Evolutionary conservation across 2,888 invertebrate species (phyloP), one percentile per base, ranked within the genome.

Genomic region (Acheta domesticus): DNA sequence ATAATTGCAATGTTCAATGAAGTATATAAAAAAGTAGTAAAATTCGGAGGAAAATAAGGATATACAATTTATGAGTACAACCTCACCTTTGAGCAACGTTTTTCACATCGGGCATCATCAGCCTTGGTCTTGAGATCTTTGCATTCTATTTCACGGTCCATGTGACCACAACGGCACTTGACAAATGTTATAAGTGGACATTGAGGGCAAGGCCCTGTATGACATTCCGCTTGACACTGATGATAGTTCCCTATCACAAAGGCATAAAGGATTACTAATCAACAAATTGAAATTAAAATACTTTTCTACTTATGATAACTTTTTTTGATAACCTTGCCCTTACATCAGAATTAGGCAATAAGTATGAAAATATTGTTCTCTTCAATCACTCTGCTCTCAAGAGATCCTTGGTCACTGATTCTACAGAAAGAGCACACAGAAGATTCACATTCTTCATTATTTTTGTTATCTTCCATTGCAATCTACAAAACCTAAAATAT

Each of bases 91-190:
- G 93, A 94, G 86, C 99, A 99, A 83, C 94, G 93, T 85, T 94
- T 95, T 85, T 96, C 94, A 86, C 99, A 99, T 49, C 93, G 88
- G 1, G 94, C 92, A 84, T 93, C 94, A 84, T 93, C 92, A 76
- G 91, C 90, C 85, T 92, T 91, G 0, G 92, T 90, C 0, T 91
- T 91, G 14, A 96, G 86, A 78, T 94, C 91, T 0, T 88, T 88
- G 85, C 97, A 97, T 3, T 92, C 91, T 78, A 96, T 90, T 85
- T 95, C 93, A 84, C 93, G 93, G 83, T 93, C 93, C 87, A 94
- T 93, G 85, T 93, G 92, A 0, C 95, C 96, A 85, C 97, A 97
- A 74, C 96, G 93, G 84, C 97, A 97, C 80, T 91, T 91, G 0
- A 95, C 91, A 1, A 91, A 88, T 0, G 95, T 95, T 74, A 90